phyloP scores from a whole-genome alignment of 2,113 vertebrate species.

The Eulacestoma nigropectus region DNA sequence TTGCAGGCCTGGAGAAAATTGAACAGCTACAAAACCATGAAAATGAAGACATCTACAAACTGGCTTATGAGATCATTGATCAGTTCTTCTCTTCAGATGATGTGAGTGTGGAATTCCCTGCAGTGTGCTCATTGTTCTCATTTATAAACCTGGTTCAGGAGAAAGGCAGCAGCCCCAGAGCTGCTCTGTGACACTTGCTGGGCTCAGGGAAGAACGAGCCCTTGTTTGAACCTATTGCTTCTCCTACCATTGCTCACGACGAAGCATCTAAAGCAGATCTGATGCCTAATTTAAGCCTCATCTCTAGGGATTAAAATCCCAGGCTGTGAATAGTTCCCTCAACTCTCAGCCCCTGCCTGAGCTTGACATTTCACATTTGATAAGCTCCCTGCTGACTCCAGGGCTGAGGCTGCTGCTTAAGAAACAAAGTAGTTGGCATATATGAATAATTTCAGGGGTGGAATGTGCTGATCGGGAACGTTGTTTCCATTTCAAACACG shows the following conservation, averaged over 20 bases:
- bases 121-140: neutral
- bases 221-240: rapidly evolving
- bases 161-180: neutral
- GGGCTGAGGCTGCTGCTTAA: neutral
- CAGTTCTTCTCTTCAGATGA: slow-evolving; percentile 99
- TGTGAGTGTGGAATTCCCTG: slow-evolving; percentile 74
- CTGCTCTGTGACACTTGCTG: neutral
- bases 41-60: slow-evolving; percentile 99
- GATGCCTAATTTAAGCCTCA: neutral
- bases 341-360: neutral
- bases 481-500: neutral
- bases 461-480: neutral
- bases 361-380: neutral
- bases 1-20: slow-evolving; percentile 94
- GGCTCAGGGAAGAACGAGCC: neutral
- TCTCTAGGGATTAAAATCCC: neutral
- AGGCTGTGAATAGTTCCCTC: neutral
- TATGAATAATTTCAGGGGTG: neutral
- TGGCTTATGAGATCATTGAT: slow-evolving; percentile 99
- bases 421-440: neutral
- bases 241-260: neutral
- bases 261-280: neutral
- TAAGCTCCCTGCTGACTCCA: neutral
- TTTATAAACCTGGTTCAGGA: neutral
- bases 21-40: slow-evolving; percentile 98